phyloP scores from a whole-genome alignment of 2,113 vertebrate species.

The Phylloscopus trochiloides region DNA sequence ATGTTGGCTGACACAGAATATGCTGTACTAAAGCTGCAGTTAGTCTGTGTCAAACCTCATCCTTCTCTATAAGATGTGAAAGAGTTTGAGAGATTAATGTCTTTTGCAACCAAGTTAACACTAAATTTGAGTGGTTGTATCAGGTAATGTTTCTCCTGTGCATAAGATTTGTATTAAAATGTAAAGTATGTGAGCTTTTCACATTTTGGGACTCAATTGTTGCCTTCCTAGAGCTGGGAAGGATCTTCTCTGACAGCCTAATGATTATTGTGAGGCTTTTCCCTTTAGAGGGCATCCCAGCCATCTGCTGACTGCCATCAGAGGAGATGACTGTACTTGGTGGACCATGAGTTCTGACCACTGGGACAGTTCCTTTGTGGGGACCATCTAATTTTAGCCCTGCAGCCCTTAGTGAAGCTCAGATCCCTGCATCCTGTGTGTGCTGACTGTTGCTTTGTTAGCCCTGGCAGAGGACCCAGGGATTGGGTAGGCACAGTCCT shows the following conservation, averaged over 20 bases:
- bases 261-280: not conserved
- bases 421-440: not conserved
- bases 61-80: not conserved
- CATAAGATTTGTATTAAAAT: not conserved
- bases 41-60: not conserved
- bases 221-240: not conserved
- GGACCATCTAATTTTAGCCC: not conserved
- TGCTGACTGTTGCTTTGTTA: not conserved
- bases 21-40: not conserved
- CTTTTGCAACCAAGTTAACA: not conserved
- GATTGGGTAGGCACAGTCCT: not conserved
- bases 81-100: not conserved
- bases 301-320: not conserved
- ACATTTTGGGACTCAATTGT: rapidly evolving
- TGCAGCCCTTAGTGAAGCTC: not conserved
- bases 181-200: not conserved
- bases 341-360: not conserved
- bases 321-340: not conserved
- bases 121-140: not conserved
- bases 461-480: not conserved
- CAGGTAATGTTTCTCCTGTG: not conserved
- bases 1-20: not conserved
- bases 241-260: not conserved
- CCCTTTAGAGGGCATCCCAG: not conserved
- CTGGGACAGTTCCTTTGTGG: not conserved